Evolutionary conservation across 2,888 invertebrate species (phyloP).

Genomic region (Tiliacea citrago): DNA sequence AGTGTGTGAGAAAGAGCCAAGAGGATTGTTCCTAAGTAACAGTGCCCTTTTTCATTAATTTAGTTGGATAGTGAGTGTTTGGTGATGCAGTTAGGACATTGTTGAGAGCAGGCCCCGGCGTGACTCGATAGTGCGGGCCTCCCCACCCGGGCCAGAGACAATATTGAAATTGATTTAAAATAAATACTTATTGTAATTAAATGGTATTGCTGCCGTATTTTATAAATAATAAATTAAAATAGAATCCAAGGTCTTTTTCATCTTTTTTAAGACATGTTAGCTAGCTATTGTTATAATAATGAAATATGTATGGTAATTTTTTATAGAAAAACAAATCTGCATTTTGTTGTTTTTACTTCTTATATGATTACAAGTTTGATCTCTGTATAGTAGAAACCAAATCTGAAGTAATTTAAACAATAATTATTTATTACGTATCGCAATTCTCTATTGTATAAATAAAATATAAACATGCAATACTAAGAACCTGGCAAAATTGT

Average conservation of each 20-base stretch:
- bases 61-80: conserved; percentile 88
- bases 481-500: conserved; percentile 71
- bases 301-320: conserved; percentile 88
- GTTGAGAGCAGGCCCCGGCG: conserved; percentile 78
- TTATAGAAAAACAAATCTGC: conserved; percentile 89
- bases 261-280: conserved; percentile 90
- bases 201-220: conserved; percentile 90
- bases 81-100: conserved; percentile 83
- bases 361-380: conserved; percentile 82
- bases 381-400: conserved; percentile 87
- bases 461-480: conserved; percentile 68
- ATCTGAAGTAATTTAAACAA: conserved; percentile 76
- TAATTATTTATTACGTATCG: conserved; percentile 77
- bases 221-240: conserved; percentile 89
- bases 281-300: conserved; percentile 89
- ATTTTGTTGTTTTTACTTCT: conserved; percentile 81
- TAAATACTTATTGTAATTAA: conserved; percentile 90
- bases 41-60: conserved; percentile 89
- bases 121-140: conserved; percentile 77
- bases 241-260: conserved; percentile 89
- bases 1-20: conserved; percentile 99
- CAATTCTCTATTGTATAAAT: conserved; percentile 69
- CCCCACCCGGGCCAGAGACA: conserved; percentile 86
- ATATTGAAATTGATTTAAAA: conserved; percentile 90
- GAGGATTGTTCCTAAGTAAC: conserved; percentile 97